Conservation (phyloP, 2,113 vertebrate genomes). For the Megaleporinus macrocephalus region DNA sequence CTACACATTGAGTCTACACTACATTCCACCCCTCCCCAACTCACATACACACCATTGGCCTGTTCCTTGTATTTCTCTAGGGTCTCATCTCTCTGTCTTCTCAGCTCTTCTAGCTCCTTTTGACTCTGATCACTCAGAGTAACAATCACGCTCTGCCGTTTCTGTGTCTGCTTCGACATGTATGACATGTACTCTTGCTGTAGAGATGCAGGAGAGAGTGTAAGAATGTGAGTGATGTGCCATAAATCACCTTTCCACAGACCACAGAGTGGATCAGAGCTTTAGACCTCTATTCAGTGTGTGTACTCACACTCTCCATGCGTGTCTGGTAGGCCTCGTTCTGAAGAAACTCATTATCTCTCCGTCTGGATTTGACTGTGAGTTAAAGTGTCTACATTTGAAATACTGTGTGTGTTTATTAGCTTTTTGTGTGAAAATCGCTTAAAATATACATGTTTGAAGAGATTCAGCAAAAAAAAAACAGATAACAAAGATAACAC, state of each 20-base stretch:
- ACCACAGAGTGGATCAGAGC: too few relatives aligned
- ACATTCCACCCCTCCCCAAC: background rate
- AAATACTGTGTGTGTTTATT: background rate
- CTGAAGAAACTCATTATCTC: constrained; percentile 60
- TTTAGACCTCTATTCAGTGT: background rate
- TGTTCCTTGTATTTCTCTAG: constrained; percentile 47
- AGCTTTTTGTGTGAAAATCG: background rate
- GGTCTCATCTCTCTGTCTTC: constrained; percentile 50
- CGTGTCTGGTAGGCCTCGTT: constrained; percentile 48
- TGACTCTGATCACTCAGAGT: constrained; percentile 61
- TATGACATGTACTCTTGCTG: constrained; percentile 65
- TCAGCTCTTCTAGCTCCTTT: constrained; percentile 57
- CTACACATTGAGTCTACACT: too few relatives aligned
- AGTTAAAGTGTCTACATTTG: constrained; percentile 4
- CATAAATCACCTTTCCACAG: background rate
- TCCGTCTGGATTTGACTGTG: constrained; percentile 49
- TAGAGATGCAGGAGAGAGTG: background rate
- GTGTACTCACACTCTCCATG: constrained; percentile 59
- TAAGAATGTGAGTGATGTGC: background rate
- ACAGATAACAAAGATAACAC: too few relatives aligned
- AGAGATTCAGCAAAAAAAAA: too few relatives aligned
- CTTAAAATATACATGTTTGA: too few relatives aligned
- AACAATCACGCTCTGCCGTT: constrained; percentile 54
- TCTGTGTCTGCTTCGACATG: constrained; percentile 63
- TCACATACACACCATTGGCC: constrained; percentile 48